Conservation (phyloP, 2,797 vertebrate genomes). For the Gephyroberyx darwinii region DNA sequence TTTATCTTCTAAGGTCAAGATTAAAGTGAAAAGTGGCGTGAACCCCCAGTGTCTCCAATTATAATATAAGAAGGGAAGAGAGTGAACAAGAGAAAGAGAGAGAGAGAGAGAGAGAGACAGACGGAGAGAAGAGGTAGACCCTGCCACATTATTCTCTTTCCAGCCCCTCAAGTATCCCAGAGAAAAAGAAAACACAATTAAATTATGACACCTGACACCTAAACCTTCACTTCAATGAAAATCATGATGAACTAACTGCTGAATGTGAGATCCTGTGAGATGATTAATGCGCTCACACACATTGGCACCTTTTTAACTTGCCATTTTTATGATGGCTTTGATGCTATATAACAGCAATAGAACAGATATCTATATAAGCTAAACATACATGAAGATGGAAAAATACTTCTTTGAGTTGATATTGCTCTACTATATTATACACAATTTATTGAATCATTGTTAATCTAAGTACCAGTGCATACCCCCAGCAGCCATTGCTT, state of each 20-base stretch:
- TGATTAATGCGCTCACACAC: constrained; percentile 83
- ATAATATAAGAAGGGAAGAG: constrained; percentile 68
- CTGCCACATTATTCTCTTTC: constrained; percentile 71
- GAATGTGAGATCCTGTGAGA: constrained; percentile 82
- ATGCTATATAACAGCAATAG: constrained; percentile 52
- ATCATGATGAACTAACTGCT: constrained; percentile 83
- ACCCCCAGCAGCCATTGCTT: constrained; percentile 19
- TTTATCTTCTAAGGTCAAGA: constrained; percentile 86
- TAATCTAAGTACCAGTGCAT: not conserved
- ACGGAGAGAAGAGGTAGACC: constrained; percentile 48
- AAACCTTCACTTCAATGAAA: constrained; percentile 82
- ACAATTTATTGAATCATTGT: constrained; percentile 30
- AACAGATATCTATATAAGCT: constrained; percentile 37
- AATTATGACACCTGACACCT: constrained; percentile 88
- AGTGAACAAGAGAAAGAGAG: constrained; percentile 26
- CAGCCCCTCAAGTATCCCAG: constrained; percentile 75
- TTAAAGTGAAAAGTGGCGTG: constrained; percentile 85
- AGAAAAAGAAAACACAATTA: constrained; percentile 87
- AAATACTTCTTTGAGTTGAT: not conserved
- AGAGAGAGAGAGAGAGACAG: constrained; percentile 38
- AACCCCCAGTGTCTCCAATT: constrained; percentile 84
- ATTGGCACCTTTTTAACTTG: constrained; percentile 77
- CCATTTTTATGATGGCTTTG: constrained; percentile 64
- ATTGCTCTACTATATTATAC: not conserved
- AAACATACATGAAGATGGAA: not conserved